Evolutionary conservation across 2,797 vertebrate genomes (phyloP).

Genomic region (Cetoscarus ocellatus): DNA sequence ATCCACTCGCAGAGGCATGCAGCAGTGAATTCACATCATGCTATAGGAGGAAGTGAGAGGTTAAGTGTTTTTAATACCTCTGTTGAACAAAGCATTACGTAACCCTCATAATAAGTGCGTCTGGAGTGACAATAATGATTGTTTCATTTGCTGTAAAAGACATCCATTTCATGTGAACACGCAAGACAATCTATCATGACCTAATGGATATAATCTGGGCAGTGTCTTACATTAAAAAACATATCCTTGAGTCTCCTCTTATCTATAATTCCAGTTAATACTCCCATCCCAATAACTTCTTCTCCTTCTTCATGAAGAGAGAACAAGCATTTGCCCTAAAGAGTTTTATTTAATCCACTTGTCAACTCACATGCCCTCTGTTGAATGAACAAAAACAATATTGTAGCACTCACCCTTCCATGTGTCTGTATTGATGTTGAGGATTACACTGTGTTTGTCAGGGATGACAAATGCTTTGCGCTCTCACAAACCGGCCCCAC

Average conservation of each 20-base stretch:
- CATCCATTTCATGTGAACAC: background rate
- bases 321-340: background rate
- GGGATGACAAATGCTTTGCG: constrained; percentile 1
- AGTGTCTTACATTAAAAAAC: background rate
- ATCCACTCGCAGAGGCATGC: constrained; percentile 21
- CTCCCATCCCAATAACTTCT: background rate
- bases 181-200: background rate
- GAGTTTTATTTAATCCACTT: background rate
- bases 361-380: background rate
- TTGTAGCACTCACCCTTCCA: background rate
- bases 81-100: constrained; percentile 18
- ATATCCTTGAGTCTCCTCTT: background rate
- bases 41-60: constrained; percentile 2
- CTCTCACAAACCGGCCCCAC: constrained; percentile 11
- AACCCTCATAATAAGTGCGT: constrained; percentile 11
- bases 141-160: constrained; percentile 8
- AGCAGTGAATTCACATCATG: background rate
- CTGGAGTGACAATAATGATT: constrained; percentile 16
- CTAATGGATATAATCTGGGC: constrained; percentile 3
- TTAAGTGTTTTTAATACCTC: constrained; percentile 11
- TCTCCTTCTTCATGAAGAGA: background rate
- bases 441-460: constrained; percentile 17
- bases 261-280: background rate
- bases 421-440: constrained; percentile 10
- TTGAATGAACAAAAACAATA: background rate